phyloP scores from a whole-genome alignment of 2,888 invertebrate genomes.

The Sialis lutaria region DNA sequence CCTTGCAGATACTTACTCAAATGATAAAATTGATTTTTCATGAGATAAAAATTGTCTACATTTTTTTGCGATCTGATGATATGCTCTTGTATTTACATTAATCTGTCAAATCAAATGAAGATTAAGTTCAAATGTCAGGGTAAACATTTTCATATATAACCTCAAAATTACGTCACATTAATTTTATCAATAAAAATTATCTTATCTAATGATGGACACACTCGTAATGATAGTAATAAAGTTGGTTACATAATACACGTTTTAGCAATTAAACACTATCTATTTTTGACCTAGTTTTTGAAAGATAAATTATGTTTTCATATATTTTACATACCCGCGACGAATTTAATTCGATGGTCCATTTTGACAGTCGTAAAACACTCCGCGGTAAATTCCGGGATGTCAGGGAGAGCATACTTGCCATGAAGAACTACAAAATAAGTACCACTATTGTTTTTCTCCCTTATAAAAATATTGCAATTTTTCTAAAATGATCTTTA shows the following conservation, averaged over 20 bases:
- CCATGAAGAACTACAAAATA: constrained; percentile 17
- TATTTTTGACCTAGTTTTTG: neutral
- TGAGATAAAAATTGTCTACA: constrained; percentile 8
- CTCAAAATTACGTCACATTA: neutral
- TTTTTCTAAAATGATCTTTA: too few relatives aligned
- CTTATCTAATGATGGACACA: neutral
- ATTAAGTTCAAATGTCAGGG: too few relatives aligned
- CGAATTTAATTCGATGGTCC: constrained; percentile 13
- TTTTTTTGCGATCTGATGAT: constrained; percentile 14
- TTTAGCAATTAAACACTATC: neutral
- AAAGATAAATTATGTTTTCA: neutral
- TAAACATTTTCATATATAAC: too few relatives aligned
- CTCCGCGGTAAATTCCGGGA: constrained; percentile 27
- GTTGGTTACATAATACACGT: neutral
- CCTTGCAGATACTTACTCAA: neutral
- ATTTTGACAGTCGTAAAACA: constrained; percentile 19
- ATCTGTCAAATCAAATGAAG: neutral
- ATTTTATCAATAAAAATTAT: neutral
- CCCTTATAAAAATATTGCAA: too few relatives aligned
- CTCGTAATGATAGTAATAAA: neutral
- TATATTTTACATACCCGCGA: neutral
- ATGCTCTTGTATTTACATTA: constrained; percentile 10
- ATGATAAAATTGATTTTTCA: neutral
- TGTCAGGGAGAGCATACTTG: constrained; percentile 29
- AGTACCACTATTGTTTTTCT: too few relatives aligned